Evolutionary conservation across 2,888 invertebrate genomes (phyloP).

Genomic region (Troglohyphantes excavatus): DNA sequence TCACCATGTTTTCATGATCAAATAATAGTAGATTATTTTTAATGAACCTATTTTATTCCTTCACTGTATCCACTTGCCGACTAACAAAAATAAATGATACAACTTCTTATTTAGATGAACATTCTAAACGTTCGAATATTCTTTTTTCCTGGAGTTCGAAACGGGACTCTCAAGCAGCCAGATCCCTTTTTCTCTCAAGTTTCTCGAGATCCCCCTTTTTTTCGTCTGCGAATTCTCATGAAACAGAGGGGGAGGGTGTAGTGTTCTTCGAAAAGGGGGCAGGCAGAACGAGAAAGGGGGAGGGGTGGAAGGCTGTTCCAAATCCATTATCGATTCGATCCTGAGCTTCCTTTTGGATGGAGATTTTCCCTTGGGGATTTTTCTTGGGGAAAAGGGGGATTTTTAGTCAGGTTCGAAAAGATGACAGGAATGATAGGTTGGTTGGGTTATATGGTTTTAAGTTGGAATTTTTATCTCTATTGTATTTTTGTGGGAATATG

Average conservation of each 20-base stretch:
- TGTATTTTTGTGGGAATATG: constrained; percentile 7
- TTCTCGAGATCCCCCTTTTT: background rate
- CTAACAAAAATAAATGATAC: background rate
- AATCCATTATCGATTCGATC: constrained; percentile 70
- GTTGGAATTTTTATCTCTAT: constrained; percentile 24
- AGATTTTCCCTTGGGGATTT: constrained; percentile 54
- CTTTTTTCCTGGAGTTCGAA: background rate
- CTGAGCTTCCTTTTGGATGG: constrained; percentile 67
- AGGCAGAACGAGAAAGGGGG: background rate
- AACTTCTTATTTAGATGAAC: too few species aligned
- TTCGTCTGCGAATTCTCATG: background rate
- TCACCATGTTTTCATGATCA: too few species aligned
- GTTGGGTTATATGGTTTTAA: constrained; percentile 23
- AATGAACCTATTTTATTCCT: too few species aligned
- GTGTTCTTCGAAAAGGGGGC: background rate
- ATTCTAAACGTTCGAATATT: too few species aligned
- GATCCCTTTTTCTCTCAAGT: constrained; percentile 4
- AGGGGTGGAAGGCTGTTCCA: constrained; percentile 26
- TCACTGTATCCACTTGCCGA: background rate
- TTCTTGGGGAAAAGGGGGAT: constrained; percentile 40
- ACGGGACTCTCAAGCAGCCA: background rate
- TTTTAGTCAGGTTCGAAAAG: constrained; percentile 69
- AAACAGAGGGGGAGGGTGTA: background rate
- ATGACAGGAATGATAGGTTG: constrained; percentile 74
- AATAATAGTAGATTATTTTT: too few species aligned